These are phyloP conservation scores for Spondyliosoma cantharus DNA, from an alignment of 2,797 vertebrate species.

Conservation along the genomic window DNA sequence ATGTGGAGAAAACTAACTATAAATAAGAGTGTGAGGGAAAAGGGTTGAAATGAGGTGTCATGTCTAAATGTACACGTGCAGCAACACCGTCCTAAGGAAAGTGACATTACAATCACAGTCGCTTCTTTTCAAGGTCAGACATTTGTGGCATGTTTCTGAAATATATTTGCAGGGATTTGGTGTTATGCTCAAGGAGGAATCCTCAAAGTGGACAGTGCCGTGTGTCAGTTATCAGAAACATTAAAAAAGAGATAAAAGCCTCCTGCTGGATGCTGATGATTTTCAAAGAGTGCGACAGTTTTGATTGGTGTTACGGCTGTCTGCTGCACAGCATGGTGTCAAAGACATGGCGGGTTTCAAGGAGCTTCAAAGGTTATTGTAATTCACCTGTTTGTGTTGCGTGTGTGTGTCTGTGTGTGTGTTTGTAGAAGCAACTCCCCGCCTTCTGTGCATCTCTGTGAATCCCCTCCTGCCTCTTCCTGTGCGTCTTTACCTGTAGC, in stretches of 20 bases:
- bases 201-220: slow-evolving; percentile 15
- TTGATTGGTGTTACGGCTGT: slow-evolving; percentile 52
- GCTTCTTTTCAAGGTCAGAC: not conserved
- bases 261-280: slow-evolving; percentile 47
- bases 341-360: slow-evolving; percentile 66
- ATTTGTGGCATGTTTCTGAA: not conserved
- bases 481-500: slow-evolving; percentile 86
- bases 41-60: not conserved
- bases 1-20: not conserved
- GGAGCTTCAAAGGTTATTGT: slow-evolving; percentile 80
- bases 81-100: not conserved
- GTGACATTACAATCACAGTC: not conserved
- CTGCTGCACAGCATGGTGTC: slow-evolving; percentile 56
- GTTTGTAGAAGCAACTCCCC: slow-evolving; percentile 23
- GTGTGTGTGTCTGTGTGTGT: not conserved
- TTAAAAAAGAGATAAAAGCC: slow-evolving; percentile 49
- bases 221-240: slow-evolving; percentile 41
- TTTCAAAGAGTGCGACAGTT: slow-evolving; percentile 67
- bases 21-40: not conserved
- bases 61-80: not conserved
- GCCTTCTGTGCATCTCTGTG: slow-evolving; percentile 6
- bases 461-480: slow-evolving; percentile 23
- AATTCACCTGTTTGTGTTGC: slow-evolving; percentile 65
- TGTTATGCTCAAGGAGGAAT: slow-evolving; percentile 20
- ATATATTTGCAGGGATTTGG: not conserved